Percentiles rank a stretch among this genome's conserved stretches.
These are phyloP conservation scores for Baronia brevicornis DNA, from an alignment of 2,888 invertebrate species.

Conservation along the genomic window DNA sequence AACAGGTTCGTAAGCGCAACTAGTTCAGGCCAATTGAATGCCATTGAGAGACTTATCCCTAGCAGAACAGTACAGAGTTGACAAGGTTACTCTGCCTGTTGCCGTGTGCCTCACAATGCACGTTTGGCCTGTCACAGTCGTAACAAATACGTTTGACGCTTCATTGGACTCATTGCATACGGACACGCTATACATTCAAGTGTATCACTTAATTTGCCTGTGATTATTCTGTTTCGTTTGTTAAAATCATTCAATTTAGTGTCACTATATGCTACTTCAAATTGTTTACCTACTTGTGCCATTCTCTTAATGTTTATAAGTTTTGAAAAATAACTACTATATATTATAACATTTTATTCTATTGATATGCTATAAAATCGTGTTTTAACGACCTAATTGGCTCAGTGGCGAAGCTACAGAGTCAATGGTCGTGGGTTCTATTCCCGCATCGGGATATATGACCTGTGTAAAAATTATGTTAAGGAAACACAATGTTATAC, in stretches of 20 bases:
- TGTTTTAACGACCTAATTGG: too few species aligned
- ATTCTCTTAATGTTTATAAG: constrained; percentile 7
- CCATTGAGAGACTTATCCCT: constrained; percentile 61
- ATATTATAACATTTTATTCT: too few species aligned
- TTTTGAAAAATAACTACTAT: constrained; percentile 6
- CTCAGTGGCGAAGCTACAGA: too few species aligned
- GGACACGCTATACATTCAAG: constrained; percentile 1
- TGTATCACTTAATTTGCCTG: not conserved
- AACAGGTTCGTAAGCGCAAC: constrained; percentile 62
- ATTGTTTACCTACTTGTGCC: constrained; percentile 3
- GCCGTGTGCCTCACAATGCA: constrained; percentile 34
- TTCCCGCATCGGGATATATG: too few species aligned
- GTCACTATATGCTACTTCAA: not conserved
- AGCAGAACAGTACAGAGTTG: constrained; percentile 43
- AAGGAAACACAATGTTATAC: too few species aligned
- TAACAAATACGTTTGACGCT: constrained; percentile 6
- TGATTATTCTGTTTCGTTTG: not conserved
- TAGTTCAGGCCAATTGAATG: constrained; percentile 68
- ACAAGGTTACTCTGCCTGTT: constrained; percentile 57
- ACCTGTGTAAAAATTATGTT: too few species aligned
- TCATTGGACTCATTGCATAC: not conserved
- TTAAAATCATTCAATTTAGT: not conserved
- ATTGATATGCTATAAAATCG: too few species aligned
- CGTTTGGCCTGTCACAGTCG: constrained; percentile 12
- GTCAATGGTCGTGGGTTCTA: too few species aligned